These are phyloP conservation scores for Tipula confusa DNA, from an alignment of 2,888 invertebrate genomes.

Conservation along the genomic window DNA sequence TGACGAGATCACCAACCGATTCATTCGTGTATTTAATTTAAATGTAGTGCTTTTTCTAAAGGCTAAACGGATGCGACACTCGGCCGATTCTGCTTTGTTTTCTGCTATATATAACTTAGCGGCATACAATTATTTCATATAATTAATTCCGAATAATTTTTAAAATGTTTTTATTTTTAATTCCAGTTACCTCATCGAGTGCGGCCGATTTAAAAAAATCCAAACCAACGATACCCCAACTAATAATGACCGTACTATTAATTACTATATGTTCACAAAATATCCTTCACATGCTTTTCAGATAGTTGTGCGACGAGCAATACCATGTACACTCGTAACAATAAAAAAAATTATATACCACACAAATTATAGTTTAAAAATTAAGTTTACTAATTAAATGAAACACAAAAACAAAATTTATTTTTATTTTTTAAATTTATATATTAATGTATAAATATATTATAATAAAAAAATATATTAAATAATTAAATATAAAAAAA, in stretches of 20 bases:
- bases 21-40: no score
- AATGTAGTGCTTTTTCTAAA: no score
- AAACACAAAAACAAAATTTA: neutral
- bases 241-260: neutral
- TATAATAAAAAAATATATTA: no score
- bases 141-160: no score
- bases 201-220: neutral
- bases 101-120: no score
- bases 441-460: neutral
- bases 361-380: neutral
- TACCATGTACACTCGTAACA: neutral
- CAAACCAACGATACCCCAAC: neutral
- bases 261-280: neutral
- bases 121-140: no score
- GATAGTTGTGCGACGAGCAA: neutral
- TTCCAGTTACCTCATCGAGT: neutral
- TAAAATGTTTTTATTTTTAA: neutral
- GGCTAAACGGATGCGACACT: no score
- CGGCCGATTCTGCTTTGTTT: no score
- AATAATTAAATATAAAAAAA: neutral
- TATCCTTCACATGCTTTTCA: neutral
- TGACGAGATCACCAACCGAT: no score
- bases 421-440: conserved; percentile 15
- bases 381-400: neutral
- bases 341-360: neutral